phyloP scores from a whole-genome alignment of 2,797 vertebrate species.

The Protosalanx chinensis region DNA sequence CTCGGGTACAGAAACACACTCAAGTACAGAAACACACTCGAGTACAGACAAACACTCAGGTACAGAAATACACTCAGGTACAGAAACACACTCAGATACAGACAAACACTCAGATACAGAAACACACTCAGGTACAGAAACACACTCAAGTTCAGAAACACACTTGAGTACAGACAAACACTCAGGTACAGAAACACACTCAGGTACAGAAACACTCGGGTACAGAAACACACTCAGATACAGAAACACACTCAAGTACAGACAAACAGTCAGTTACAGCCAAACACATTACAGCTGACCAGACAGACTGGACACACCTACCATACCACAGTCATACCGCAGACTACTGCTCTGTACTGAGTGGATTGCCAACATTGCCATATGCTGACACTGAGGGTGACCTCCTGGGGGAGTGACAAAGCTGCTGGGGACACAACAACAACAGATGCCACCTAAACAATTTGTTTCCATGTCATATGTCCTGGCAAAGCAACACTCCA shows the following conservation, averaged over 20 bases:
- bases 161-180: not conserved
- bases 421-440: constrained; percentile 51
- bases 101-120: not conserved
- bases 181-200: too few relatives aligned
- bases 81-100: too few relatives aligned
- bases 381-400: constrained; percentile 45
- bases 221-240: constrained; percentile 6
- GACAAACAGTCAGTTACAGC: constrained; percentile 4
- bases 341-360: constrained; percentile 23
- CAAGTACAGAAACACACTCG: constrained; percentile 3
- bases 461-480: constrained; percentile 29
- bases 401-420: constrained; percentile 9
- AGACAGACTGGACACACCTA: too few relatives aligned
- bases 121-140: constrained; percentile 3
- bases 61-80: not conserved
- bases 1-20: constrained; percentile 3
- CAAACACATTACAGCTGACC: too few relatives aligned
- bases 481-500: constrained; percentile 27
- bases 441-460: constrained; percentile 55
- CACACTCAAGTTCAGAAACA: constrained; percentile 4
- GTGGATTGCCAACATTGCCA: constrained; percentile 32
- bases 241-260: constrained; percentile 62
- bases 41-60: not conserved
- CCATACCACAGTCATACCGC: too few relatives aligned
- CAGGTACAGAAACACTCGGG: constrained; percentile 3